These are phyloP conservation scores for Novumbra hubbsi DNA, from an alignment of 2,797 vertebrate genomes.

Conservation along the genomic window DNA sequence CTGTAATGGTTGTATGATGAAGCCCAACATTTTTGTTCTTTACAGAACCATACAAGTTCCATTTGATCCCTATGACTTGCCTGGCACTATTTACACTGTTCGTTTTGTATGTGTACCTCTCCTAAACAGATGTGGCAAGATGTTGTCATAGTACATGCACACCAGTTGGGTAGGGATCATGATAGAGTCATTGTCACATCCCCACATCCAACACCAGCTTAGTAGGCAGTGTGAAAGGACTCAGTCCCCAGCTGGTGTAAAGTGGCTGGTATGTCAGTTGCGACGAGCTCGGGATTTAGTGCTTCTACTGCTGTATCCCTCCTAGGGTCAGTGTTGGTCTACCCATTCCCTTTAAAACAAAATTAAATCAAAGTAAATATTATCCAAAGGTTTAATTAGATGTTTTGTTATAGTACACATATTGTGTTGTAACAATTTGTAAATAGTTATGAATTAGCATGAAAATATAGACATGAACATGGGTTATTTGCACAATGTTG, in stretches of 20 bases:
- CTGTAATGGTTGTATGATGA: no score
- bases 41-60: no score
- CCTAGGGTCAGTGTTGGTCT: not conserved
- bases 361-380: no score
- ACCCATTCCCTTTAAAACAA: not conserved
- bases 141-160: constrained; percentile 20
- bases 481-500: no score
- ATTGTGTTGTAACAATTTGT: no score
- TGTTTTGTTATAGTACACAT: no score
- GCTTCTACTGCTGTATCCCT: not conserved
- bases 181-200: constrained; percentile 12
- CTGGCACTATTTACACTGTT: not conserved
- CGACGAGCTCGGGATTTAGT: not conserved
- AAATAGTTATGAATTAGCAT: no score
- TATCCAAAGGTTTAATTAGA: no score
- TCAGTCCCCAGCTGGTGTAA: constrained; percentile 15
- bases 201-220: not conserved
- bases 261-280: constrained; percentile 13
- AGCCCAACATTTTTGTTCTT: no score
- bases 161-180: constrained; percentile 1
- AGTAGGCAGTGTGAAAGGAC: constrained; percentile 10
- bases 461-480: no score
- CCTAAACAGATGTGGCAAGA: constrained; percentile 17
- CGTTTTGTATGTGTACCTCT: not conserved
- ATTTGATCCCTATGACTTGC: not conserved